These are phyloP conservation scores for Latrodectus elegans DNA, from an alignment of 2,888 invertebrate species.

Conservation along the genomic window DNA sequence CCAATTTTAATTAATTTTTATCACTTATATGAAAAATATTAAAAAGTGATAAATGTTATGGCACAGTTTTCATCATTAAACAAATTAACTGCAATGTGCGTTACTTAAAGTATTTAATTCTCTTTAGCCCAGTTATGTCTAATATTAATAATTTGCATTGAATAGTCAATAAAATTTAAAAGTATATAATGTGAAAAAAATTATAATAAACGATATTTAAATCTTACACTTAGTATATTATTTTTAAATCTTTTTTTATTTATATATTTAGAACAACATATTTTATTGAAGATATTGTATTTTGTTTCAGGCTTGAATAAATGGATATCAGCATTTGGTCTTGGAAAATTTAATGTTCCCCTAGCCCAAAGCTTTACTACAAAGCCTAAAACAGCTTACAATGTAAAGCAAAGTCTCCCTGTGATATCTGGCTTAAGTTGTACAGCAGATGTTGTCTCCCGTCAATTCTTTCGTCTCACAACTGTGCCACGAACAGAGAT, in stretches of 20 bases:
- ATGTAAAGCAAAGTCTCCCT: constrained; percentile 69
- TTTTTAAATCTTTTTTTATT: neutral
- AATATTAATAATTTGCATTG: no score
- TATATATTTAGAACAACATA: neutral
- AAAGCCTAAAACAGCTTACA: constrained; percentile 24
- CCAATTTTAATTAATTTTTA: no score
- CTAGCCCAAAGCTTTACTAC: constrained; percentile 30
- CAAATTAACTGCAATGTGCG: no score
- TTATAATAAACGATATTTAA: no score
- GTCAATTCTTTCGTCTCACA: constrained; percentile 70
- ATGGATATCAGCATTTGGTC: constrained; percentile 70
- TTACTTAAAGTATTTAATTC: no score
- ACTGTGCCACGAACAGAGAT: constrained; percentile 71
- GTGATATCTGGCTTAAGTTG: constrained; percentile 72
- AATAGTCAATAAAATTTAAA: no score
- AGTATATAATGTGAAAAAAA: no score
- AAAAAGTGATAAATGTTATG: no score
- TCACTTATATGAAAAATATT: no score
- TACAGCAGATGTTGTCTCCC: constrained; percentile 70
- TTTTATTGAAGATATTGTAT: neutral
- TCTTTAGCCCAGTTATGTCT: no score
- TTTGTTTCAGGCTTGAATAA: constrained; percentile 51
- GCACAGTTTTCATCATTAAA: no score
- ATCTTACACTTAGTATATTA: neutral
- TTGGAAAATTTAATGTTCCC: constrained; percentile 62